These are phyloP conservation scores for Acanthococcus lagerstroemiae DNA, from an alignment of 2,888 invertebrate species.

Conservation along the genomic window DNA sequence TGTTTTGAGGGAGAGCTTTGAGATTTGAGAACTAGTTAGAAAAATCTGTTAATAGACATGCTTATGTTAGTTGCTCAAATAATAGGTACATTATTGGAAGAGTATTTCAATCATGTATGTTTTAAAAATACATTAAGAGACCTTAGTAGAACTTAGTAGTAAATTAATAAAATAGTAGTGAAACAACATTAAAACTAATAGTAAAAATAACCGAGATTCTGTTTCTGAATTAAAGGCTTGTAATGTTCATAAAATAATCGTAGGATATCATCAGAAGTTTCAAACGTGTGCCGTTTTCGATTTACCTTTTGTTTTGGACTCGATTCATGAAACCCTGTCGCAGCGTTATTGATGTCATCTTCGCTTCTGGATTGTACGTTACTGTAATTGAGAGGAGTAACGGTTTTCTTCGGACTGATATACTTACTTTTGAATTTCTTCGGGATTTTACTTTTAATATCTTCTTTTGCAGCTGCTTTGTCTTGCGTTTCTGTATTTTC, in stretches of 20 bases:
- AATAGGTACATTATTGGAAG: too few species aligned
- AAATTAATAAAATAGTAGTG: too few species aligned
- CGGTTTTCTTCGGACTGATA: not conserved
- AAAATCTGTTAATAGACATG: too few species aligned
- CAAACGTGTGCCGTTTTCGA: not conserved
- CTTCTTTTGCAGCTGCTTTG: not conserved
- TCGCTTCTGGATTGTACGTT: not conserved
- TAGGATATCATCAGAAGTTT: not conserved
- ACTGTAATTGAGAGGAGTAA: not conserved
- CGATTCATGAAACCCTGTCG: too few species aligned
- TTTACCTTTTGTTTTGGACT: not conserved
- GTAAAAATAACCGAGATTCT: not conserved
- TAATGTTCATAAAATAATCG: not conserved
- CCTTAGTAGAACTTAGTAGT: too few species aligned
- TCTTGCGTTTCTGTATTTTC: not conserved
- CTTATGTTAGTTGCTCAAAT: too few species aligned
- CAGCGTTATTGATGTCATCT: not conserved
- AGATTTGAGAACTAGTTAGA: too few species aligned
- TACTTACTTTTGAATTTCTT: conserved; percentile 1
- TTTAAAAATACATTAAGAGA: too few species aligned
- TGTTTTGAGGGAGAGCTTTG: too few species aligned
- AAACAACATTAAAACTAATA: too few species aligned
- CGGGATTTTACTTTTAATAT: not conserved
- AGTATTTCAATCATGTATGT: too few species aligned
- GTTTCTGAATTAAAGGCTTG: not conserved